Conservation (phyloP, 2,113 vertebrate species). For the Ciconia stormi region DNA sequence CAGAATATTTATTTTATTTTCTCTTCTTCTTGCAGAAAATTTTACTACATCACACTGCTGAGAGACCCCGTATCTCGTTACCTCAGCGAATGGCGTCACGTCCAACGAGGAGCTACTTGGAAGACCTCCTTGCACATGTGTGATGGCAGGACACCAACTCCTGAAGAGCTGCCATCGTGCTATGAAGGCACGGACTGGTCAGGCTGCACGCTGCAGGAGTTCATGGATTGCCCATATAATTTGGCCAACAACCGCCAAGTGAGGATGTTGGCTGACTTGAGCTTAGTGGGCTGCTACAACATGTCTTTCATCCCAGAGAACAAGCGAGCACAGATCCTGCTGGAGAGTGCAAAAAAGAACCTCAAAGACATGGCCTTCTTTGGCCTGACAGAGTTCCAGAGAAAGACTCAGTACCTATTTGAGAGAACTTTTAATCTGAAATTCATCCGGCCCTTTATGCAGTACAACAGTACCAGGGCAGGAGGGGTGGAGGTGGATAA, state of each 20-base stretch:
- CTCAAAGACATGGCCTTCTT: constrained; percentile 98
- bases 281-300: constrained; percentile 98
- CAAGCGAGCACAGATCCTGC: constrained; percentile 91
- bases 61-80: constrained; percentile 96
- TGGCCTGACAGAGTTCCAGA: constrained; percentile 96
- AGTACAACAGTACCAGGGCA: constrained; percentile 96
- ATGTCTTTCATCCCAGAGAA: constrained; percentile 96
- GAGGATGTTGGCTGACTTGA: constrained; percentile 96
- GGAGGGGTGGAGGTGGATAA: constrained; percentile 94
- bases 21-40: constrained; percentile 81
- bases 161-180: constrained; percentile 93
- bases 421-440: constrained; percentile 95
- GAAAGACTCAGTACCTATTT: constrained; percentile 98
- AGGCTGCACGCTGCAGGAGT: constrained; percentile 96
- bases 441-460: constrained; percentile 98
- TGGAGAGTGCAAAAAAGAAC: constrained; percentile 98
- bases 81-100: constrained; percentile 97
- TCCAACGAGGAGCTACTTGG: constrained; percentile 96
- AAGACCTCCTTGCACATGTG: constrained; percentile 99
- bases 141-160: constrained; percentile 94
- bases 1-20: neutral
- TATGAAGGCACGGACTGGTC: constrained; percentile 98
- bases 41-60: constrained; percentile 97
- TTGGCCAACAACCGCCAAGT: constrained; percentile 97
- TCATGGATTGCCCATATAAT: constrained; percentile 99